A percentile compares a stretch with the other conserved stretches of the same genome.
Evolutionary conservation across 2,888 invertebrate genomes (phyloP).

Genomic region (Drosophila paranaensis): DNA sequence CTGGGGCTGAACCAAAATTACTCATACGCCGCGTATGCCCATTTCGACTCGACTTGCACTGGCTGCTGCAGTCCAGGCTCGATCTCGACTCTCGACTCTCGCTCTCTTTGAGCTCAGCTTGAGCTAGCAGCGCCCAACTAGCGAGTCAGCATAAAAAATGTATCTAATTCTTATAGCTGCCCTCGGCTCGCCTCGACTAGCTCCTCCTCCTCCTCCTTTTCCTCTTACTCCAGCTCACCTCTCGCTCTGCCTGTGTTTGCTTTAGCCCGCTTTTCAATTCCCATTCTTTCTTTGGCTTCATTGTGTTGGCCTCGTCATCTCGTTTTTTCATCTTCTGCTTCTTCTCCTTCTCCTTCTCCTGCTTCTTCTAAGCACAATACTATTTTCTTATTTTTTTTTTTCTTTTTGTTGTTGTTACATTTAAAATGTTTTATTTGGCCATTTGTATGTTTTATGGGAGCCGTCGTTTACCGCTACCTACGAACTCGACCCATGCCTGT

Average conservation of each 20-base stretch:
- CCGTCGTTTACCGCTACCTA: constrained; percentile 60
- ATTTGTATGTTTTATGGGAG: constrained; percentile 80
- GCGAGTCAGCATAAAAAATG: constrained; percentile 60
- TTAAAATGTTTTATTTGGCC: constrained; percentile 82
- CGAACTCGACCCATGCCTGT: constrained; percentile 19
- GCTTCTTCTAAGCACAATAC: constrained; percentile 61
- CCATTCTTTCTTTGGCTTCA: constrained; percentile 17
- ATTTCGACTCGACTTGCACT: neutral
- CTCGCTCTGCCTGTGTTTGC: neutral
- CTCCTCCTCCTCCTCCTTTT: neutral
- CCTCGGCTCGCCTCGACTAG: neutral
- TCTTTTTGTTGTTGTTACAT: constrained; percentile 65
- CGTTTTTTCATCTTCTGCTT: constrained; percentile 15
- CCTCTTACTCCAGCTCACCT: neutral
- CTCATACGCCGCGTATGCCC: constrained; percentile 5
- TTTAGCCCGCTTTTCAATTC: constrained; percentile 11
- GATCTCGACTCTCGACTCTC: neutral
- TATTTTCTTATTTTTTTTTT: constrained; percentile 66
- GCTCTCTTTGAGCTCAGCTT: neutral
- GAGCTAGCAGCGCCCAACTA: neutral
- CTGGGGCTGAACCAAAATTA: neutral
- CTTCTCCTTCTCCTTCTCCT: neutral
- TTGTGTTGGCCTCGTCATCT: constrained; percentile 33
- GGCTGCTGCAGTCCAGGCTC: neutral
- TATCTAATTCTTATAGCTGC: constrained; percentile 63